These are phyloP conservation scores for Pygathrix nemaeus DNA, from an alignment of 2,113 vertebrate genomes.

Conservation along the genomic window DNA sequence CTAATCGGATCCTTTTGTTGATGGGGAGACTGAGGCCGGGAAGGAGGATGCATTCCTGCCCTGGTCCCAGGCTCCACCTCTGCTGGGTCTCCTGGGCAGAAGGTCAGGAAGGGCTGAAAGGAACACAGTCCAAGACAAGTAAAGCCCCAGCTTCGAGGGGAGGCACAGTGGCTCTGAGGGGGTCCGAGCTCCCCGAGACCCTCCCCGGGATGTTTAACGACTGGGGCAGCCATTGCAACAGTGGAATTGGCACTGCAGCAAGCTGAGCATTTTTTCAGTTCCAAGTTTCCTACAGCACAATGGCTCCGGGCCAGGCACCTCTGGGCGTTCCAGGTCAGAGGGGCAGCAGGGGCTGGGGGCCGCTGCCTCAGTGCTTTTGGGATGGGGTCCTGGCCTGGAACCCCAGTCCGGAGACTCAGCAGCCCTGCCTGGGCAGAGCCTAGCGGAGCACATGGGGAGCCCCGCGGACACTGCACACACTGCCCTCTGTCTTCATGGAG, in stretches of 20 bases:
- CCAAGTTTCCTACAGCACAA: neutral
- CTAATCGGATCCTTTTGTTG: too few species aligned
- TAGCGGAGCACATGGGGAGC: neutral
- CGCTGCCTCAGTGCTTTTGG: accelerated
- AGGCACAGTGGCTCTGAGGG: neutral
- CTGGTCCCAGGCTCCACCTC: accelerated
- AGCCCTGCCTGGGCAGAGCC: neutral
- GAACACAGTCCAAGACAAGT: neutral
- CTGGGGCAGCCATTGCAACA: neutral
- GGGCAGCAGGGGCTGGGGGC: neutral
- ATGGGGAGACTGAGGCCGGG: neutral
- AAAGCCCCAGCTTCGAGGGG: too few species aligned
- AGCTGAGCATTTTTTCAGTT: neutral
- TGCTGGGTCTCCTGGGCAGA: too few species aligned
- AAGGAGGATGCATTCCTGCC: neutral
- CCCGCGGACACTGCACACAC: accelerated
- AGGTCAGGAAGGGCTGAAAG: neutral
- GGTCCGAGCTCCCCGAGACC: too few species aligned
- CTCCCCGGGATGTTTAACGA: neutral
- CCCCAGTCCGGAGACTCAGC: neutral
- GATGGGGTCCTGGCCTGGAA: accelerated
- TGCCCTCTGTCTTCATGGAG: neutral
- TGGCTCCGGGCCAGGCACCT: neutral
- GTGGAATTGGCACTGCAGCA: neutral
- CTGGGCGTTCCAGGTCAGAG: neutral